These are phyloP conservation scores for Pollachius pollachius DNA, from an alignment of 2,113 vertebrate genomes.

Conservation along the genomic window DNA sequence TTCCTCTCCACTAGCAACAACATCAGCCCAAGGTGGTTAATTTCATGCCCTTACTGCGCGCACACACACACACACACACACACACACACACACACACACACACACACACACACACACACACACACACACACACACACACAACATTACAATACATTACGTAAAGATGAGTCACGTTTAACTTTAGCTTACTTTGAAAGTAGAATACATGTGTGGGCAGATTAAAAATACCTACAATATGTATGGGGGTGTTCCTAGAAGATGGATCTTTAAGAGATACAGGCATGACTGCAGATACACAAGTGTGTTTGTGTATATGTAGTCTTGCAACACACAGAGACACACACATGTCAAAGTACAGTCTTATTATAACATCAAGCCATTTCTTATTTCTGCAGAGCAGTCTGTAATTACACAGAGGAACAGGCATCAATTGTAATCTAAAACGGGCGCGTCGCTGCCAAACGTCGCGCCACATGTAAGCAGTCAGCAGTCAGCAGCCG, in stretches of 20 bases:
- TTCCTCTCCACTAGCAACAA: no score
- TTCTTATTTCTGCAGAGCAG: constrained; percentile 32
- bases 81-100: constrained; percentile 21
- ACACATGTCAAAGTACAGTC: background rate
- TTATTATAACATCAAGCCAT: constrained; percentile 13
- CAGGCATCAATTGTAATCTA: constrained; percentile 15
- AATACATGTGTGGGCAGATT: constrained; percentile 42
- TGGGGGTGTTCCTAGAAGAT: constrained; percentile 32
- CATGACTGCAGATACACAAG: background rate
- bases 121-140: constrained; percentile 15
- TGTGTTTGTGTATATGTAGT: constrained; percentile 24
- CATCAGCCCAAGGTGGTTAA: no score
- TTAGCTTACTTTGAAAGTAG: constrained; percentile 45
- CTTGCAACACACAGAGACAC: background rate
- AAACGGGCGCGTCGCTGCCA: constrained; percentile 4
- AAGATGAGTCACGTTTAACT: constrained; percentile 62
- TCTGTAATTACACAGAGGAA: constrained; percentile 33
- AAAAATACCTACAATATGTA: constrained; percentile 29
- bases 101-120: constrained; percentile 20
- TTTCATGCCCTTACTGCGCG: no score
- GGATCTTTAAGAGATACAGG: constrained; percentile 27
- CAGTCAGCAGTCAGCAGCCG: no score
- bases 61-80: background rate
- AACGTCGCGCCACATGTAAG: constrained; percentile 1
- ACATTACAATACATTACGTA: constrained; percentile 56